These are phyloP conservation scores for Drosophila paulistorum DNA, from an alignment of 1,140 invertebrate species.

Conservation along the genomic window DNA sequence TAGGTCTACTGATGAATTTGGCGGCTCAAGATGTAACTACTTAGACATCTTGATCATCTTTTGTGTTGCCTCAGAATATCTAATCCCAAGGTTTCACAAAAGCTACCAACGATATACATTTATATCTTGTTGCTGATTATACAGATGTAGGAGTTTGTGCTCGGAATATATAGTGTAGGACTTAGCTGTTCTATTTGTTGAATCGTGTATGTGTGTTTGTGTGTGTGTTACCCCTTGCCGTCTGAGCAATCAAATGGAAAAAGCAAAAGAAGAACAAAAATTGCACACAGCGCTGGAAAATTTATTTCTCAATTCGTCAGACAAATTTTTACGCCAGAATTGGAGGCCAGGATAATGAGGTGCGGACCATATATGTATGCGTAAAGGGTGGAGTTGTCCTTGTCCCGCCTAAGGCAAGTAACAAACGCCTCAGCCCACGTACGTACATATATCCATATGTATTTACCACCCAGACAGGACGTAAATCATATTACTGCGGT, in stretches of 20 bases:
- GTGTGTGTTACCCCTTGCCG: neutral
- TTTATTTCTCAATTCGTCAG: slow-evolving; percentile 8
- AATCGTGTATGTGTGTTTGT: neutral
- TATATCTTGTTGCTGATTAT: neutral
- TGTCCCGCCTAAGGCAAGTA: neutral
- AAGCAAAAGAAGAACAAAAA: neutral
- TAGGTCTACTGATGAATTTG: too few species aligned
- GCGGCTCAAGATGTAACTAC: too few species aligned
- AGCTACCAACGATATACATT: too few species aligned
- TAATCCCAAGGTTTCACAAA: too few species aligned
- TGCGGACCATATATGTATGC: neutral
- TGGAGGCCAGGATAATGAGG: slow-evolving; percentile 10
- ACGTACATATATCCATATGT: neutral
- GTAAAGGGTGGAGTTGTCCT: neutral
- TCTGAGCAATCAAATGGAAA: slow-evolving; percentile 3
- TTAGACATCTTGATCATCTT: too few species aligned
- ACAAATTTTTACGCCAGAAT: neutral
- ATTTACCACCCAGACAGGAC: slow-evolving; percentile 38
- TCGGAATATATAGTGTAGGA: neutral
- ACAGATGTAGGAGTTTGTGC: neutral
- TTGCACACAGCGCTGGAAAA: slow-evolving; percentile 1
- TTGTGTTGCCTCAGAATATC: too few species aligned
- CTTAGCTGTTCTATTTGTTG: neutral
- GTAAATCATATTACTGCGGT: slow-evolving; percentile 63
- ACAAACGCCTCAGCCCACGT: neutral